These are phyloP conservation scores for Lateolabrax maculatus DNA, from an alignment of 2,797 vertebrate genomes.

Conservation along the genomic window DNA sequence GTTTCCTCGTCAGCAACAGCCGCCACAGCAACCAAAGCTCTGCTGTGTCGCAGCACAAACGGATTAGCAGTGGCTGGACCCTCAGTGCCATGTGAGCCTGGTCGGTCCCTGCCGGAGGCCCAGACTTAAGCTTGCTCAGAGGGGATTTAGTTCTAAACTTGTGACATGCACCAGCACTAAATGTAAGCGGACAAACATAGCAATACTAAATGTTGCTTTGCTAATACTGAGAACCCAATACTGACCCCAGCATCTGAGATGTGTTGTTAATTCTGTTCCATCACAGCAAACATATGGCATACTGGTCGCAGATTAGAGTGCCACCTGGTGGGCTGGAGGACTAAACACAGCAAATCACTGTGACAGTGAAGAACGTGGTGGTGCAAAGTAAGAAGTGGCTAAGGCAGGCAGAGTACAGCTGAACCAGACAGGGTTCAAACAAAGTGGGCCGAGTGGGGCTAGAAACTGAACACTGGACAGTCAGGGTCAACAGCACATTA, in stretches of 20 bases:
- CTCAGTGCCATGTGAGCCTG: conserved; percentile 79
- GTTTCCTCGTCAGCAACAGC: conserved; percentile 36
- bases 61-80: conserved; percentile 58
- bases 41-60: conserved; percentile 84
- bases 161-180: conserved; percentile 26
- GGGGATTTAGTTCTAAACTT: background rate
- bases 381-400: background rate
- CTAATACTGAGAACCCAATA: background rate
- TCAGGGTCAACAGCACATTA: background rate
- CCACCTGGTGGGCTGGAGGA: conserved; percentile 21
- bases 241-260: background rate
- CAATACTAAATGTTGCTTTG: conserved; percentile 1
- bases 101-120: conserved; percentile 90
- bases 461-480: background rate
- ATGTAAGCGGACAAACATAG: background rate
- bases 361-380: background rate
- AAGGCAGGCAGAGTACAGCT: background rate
- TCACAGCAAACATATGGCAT: background rate
- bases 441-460: background rate
- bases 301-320: background rate
- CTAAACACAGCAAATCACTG: conserved; percentile 11
- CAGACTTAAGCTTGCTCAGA: conserved; percentile 81
- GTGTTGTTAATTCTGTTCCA: conserved; percentile 10
- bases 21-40: conserved; percentile 74
- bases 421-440: background rate